Evolutionary conservation across 2,797 vertebrate species (phyloP).

Genomic region (Lateolabrax maculatus): DNA sequence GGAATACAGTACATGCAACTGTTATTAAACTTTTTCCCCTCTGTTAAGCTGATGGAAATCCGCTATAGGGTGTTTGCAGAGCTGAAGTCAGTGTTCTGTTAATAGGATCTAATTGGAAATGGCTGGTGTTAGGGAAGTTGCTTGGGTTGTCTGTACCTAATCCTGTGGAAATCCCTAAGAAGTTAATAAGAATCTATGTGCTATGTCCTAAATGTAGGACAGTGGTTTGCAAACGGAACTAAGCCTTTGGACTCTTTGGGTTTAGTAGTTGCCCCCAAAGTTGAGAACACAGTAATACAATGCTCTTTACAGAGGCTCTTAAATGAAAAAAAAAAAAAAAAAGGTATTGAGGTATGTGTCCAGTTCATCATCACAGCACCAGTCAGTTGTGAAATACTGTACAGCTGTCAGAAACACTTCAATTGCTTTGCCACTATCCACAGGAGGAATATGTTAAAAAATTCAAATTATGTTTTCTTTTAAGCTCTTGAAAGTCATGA

Average conservation of each 20-base stretch:
- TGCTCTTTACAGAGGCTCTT: constrained; percentile 30
- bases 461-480: not conserved
- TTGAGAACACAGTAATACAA: constrained; percentile 47
- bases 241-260: constrained; percentile 48
- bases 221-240: constrained; percentile 65
- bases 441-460: not conserved
- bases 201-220: constrained; percentile 67
- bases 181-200: constrained; percentile 73
- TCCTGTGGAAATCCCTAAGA: constrained; percentile 75
- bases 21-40: constrained; percentile 48
- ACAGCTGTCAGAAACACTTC: not conserved
- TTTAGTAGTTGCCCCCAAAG: constrained; percentile 40
- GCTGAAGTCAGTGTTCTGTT: constrained; percentile 75
- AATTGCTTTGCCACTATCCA: not conserved
- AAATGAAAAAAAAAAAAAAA: not conserved
- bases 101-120: constrained; percentile 80
- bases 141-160: constrained; percentile 74
- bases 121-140: constrained; percentile 74
- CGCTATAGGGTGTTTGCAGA: constrained; percentile 70
- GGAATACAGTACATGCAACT: constrained; percentile 34
- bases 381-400: not conserved
- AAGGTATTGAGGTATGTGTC: not conserved
- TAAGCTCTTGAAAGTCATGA: not conserved
- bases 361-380: not conserved
- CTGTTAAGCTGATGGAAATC: constrained; percentile 67